A percentile compares a stretch with the other conserved stretches of the same genome.
Conservation (phyloP, 2,113 vertebrate genomes). For the Anser cygnoides region DNA sequence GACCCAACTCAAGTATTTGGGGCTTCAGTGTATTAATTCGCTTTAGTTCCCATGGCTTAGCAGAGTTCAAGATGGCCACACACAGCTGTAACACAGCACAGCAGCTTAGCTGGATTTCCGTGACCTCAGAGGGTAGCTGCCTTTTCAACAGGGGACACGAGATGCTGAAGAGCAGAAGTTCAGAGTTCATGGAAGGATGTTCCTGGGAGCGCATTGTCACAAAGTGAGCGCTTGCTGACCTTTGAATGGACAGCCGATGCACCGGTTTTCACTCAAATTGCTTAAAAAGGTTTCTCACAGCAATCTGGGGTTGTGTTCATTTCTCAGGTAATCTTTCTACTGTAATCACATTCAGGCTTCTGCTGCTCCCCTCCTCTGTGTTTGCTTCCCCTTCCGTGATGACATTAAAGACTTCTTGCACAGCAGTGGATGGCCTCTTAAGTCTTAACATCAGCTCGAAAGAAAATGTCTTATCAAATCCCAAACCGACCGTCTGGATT, state of each 20-base stretch:
- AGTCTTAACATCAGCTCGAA: background rate
- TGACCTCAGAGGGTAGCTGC: conserved; percentile 29
- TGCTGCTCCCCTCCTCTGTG: background rate
- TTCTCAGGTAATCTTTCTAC: conserved; percentile 3
- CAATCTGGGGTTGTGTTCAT: background rate
- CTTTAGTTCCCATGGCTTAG: conserved; percentile 1
- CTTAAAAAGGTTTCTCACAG: conserved; percentile 4
- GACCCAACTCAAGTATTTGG: background rate
- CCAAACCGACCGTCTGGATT: background rate
- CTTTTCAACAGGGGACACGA: background rate
- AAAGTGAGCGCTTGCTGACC: background rate
- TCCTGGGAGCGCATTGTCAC: background rate
- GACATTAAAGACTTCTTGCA: background rate
- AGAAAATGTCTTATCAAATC: conserved; percentile 7
- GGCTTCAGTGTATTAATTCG: background rate
- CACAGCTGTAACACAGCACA: background rate
- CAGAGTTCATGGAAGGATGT: conserved; percentile 22
- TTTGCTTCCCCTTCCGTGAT: background rate
- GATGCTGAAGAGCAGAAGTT: conserved; percentile 13
- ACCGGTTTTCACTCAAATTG: background rate
- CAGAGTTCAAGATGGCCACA: conserved; percentile 50
- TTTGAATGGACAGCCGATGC: background rate
- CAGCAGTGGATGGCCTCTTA: conserved; percentile 27
- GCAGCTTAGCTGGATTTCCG: conserved; percentile 1
- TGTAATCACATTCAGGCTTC: background rate